These are phyloP conservation scores for Crossaster papposus DNA, from an alignment of 53 echinoderm and acorn worm species.

Conservation along the genomic window DNA sequence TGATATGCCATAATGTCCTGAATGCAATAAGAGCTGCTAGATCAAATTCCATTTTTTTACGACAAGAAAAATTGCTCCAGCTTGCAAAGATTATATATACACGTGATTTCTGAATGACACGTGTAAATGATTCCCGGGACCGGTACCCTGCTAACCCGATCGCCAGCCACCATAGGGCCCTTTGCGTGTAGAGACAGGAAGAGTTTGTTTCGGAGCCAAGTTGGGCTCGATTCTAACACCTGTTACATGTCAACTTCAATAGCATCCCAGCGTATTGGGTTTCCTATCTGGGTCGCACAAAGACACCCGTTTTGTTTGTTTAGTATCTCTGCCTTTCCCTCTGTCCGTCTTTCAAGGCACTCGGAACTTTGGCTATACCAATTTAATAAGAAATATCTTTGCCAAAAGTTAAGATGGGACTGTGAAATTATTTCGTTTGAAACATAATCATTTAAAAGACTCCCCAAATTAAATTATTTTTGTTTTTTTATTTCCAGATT, in stretches of 20 bases:
- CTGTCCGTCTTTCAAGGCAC: not conserved
- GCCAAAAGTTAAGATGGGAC: too few relatives aligned
- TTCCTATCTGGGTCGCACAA: conserved; percentile 42
- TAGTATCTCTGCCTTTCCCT: not conserved
- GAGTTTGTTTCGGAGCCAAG: conserved; percentile 40
- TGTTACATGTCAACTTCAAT: conserved; percentile 40
- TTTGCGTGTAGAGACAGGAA: conserved; percentile 34
- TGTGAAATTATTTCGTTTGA: too few relatives aligned
- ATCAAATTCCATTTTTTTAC: conserved; percentile 5
- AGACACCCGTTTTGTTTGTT: conserved; percentile 46
- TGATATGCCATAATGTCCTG: not conserved
- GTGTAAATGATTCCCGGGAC: conserved; percentile 21
- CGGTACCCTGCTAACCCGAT: conserved; percentile 40
- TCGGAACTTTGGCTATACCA: too few relatives aligned
- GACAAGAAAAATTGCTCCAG: conserved; percentile 14
- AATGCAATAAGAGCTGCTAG: not conserved
- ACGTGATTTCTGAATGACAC: conserved; percentile 22
- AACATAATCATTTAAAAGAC: too few relatives aligned
- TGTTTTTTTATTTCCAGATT: too few relatives aligned
- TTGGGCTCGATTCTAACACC: conserved; percentile 25
- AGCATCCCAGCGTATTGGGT: conserved; percentile 8
- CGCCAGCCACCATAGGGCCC: not conserved
- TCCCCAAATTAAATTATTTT: too few relatives aligned
- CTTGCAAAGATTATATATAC: not conserved
- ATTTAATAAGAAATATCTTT: too few relatives aligned